A percentile compares a stretch with the other conserved stretches of the same genome.
These are phyloP conservation scores for Bradypodion pumilum DNA, from an alignment of 2,797 vertebrate genomes.

Conservation along the genomic window DNA sequence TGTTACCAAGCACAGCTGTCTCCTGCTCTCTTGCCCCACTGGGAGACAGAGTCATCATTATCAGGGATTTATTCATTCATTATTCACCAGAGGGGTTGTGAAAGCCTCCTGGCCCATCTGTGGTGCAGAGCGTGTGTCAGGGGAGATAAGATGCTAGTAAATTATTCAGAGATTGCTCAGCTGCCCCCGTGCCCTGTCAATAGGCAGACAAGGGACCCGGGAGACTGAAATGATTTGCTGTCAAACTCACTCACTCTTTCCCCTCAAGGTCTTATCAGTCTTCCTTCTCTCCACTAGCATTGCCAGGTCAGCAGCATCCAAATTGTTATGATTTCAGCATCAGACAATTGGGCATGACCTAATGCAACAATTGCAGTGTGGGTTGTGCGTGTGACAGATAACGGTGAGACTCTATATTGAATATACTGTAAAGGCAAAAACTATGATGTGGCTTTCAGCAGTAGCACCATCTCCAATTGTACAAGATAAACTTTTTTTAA, in stretches of 20 bases:
- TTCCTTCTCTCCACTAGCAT: background rate
- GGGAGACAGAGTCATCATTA: conserved; percentile 21
- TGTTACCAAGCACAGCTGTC: background rate
- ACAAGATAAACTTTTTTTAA: too few relatives aligned
- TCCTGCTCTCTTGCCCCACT: background rate
- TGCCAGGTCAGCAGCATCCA: too few relatives aligned
- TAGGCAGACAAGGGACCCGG: background rate
- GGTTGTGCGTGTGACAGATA: too few relatives aligned
- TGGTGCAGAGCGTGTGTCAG: background rate
- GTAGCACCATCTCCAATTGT: too few relatives aligned
- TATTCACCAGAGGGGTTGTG: conserved; percentile 34
- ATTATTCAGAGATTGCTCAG: conserved; percentile 27
- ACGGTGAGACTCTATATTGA: too few relatives aligned
- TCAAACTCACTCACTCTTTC: background rate
- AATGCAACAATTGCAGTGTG: too few relatives aligned
- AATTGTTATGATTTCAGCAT: too few relatives aligned
- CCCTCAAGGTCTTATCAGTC: background rate
- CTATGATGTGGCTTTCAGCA: too few relatives aligned
- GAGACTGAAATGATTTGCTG: background rate
- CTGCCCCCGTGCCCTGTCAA: background rate
- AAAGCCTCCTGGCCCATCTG: background rate
- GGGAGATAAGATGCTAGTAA: conserved; percentile 15
- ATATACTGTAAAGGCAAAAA: too few relatives aligned
- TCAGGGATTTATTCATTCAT: conserved; percentile 36
- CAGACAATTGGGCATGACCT: too few relatives aligned